phyloP scores from a whole-genome alignment of 2,888 invertebrate genomes.

The Polydrusus tereticollis region DNA sequence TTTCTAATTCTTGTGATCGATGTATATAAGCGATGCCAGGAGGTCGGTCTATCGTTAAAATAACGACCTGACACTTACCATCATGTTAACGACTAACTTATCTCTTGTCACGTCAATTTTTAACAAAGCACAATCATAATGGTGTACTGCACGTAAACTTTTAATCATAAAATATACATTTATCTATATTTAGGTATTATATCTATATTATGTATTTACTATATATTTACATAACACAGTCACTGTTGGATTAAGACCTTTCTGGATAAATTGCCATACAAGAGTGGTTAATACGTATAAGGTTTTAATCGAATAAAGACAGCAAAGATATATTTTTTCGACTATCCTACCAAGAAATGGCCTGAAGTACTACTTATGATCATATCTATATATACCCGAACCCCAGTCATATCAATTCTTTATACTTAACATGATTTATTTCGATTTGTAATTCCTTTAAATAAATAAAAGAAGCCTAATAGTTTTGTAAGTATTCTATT shows the following conservation, averaged over 20 bases:
- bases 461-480: conserved; percentile 2
- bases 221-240: conserved; percentile 26
- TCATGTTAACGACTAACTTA: conserved; percentile 52
- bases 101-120: conserved; percentile 44
- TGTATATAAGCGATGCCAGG: conserved; percentile 61
- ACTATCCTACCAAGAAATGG: conserved; percentile 52
- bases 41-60: conserved; percentile 57
- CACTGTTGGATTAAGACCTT: conserved; percentile 10
- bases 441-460: not conserved
- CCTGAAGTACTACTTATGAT: conserved; percentile 31
- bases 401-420: conserved; percentile 5
- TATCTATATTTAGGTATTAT: conserved; percentile 39
- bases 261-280: not conserved
- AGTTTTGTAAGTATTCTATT: conserved; percentile 3
- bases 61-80: conserved; percentile 67
- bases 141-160: conserved; percentile 45
- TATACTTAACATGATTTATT: not conserved
- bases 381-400: conserved; percentile 31
- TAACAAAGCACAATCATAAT: conserved; percentile 60
- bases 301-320: conserved; percentile 8
- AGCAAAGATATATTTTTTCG: conserved; percentile 66
- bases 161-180: conserved; percentile 38
- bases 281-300: not conserved
- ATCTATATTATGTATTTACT: conserved; percentile 42
- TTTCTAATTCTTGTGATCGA: conserved; percentile 61